Conservation (phyloP, 1,140 invertebrate species). For the Drosophila micromelanica region DNA sequence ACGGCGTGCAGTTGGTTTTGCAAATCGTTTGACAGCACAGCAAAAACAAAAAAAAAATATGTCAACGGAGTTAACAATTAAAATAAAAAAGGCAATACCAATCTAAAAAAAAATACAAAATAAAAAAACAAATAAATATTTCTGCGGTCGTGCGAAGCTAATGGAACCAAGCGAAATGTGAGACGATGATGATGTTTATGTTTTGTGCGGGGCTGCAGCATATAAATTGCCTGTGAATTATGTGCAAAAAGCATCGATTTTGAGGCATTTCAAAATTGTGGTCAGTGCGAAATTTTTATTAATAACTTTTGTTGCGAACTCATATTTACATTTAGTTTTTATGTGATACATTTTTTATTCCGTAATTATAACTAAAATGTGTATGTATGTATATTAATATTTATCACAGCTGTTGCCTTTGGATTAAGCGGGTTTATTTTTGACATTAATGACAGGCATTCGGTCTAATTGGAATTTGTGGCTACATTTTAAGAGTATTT, state of each 20-base stretch:
- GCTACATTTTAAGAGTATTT: conserved; percentile 43
- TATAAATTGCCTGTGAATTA: conserved; percentile 78
- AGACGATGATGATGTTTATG: conserved; percentile 24
- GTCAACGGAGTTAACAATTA: conserved; percentile 5
- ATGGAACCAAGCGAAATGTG: conserved; percentile 13
- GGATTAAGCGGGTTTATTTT: conserved; percentile 45
- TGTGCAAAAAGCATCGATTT: conserved; percentile 66
- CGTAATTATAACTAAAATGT: background rate
- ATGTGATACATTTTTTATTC: background rate
- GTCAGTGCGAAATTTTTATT: conserved; percentile 60
- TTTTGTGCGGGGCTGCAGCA: conserved; percentile 12
- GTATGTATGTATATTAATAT: conserved; percentile 36
- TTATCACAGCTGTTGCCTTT: conserved; percentile 53
- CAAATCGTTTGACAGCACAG: conserved; percentile 75
- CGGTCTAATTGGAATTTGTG: conserved; percentile 60
- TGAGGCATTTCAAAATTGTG: conserved; percentile 65
- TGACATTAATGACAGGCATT: conserved; percentile 48
- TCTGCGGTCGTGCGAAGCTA: conserved; percentile 54
- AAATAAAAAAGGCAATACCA: background rate
- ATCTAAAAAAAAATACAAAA: background rate
- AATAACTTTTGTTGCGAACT: conserved; percentile 43
- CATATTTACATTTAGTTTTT: conserved; percentile 7
- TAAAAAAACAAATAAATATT: conserved; percentile 60
- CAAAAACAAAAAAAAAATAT: conserved; percentile 41
- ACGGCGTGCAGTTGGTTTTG: conserved; percentile 72